A percentile compares a stretch with the other conserved stretches of the same genome.
Conservation (phyloP, 2,113 vertebrate genomes). For the Balaenoptera acutorostrata region DNA sequence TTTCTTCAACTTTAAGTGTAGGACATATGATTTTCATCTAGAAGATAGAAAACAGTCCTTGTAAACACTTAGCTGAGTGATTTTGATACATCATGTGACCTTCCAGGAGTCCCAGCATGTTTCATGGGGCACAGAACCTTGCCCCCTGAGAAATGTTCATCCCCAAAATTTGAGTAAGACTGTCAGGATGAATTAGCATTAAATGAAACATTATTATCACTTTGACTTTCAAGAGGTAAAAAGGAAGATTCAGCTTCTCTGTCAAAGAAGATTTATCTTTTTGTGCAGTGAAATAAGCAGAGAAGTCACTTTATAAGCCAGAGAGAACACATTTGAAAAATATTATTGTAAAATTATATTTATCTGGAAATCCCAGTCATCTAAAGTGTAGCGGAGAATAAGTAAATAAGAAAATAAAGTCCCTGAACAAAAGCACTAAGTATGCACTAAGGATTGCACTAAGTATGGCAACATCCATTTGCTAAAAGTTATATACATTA, state of each 20-base stretch:
- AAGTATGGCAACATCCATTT: too few species aligned
- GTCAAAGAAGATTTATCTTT: conserved; percentile 24
- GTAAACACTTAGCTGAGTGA: background rate
- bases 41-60: background rate
- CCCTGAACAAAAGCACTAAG: background rate
- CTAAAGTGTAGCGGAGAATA: background rate
- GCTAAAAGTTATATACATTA: background rate
- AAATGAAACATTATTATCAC: conserved; percentile 21
- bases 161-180: background rate
- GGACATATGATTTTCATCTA: background rate
- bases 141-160: background rate
- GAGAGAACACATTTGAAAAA: background rate
- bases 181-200: conserved; percentile 53
- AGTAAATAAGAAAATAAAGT: background rate
- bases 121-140: background rate
- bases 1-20: background rate
- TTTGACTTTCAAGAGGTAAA: background rate
- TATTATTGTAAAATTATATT: background rate
- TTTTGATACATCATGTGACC: background rate
- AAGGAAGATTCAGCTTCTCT: background rate
- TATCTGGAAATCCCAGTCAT: background rate
- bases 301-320: background rate
- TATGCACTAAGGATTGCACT: background rate
- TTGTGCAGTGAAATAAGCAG: background rate
- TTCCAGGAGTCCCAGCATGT: background rate